These are phyloP conservation scores for Alosa sapidissima DNA, from an alignment of 2,797 vertebrate species.

Conservation along the genomic window DNA sequence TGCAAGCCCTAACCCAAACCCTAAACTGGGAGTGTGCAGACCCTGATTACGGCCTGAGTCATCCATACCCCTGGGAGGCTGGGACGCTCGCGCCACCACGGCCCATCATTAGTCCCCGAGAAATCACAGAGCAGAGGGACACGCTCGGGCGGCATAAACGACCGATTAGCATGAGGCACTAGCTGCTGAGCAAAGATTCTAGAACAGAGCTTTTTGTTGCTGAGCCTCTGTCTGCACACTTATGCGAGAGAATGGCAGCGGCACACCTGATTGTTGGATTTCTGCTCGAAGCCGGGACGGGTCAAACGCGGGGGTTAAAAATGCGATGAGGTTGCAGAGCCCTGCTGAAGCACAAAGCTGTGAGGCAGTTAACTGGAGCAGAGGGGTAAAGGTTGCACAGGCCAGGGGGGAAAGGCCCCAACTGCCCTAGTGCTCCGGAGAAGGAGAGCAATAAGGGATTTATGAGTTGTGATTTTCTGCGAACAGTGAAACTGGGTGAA, in stretches of 20 bases:
- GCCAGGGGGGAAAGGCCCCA: background rate
- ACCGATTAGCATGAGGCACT: constrained; percentile 35
- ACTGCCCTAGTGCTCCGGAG: constrained; percentile 30
- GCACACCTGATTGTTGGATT: constrained; percentile 28
- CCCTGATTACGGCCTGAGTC: constrained; percentile 23
- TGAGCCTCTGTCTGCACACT: background rate
- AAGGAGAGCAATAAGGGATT: constrained; percentile 39
- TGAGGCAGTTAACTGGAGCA: background rate
- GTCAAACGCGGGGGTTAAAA: background rate
- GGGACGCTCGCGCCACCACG: background rate
- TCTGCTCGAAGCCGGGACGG: constrained; percentile 1
- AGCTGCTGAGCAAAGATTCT: constrained; percentile 21
- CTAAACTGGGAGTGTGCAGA: background rate
- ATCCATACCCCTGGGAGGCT: background rate
- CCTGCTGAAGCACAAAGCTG: background rate
- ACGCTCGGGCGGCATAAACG: constrained; percentile 29
- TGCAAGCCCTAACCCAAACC: background rate
- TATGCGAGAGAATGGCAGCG: constrained; percentile 19
- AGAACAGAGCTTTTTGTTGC: no score
- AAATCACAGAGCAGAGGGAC: constrained; percentile 41
- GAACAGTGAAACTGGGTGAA: background rate
- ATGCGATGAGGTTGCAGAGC: constrained; percentile 8
- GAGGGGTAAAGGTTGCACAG: constrained; percentile 1
- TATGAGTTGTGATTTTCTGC: constrained; percentile 41
- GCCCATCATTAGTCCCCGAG: constrained; percentile 39